Evolutionary conservation across 2,113 vertebrate genomes (phyloP), one percentile per base, ranked within the genome.

Genomic region (Theristicus caerulescens): DNA sequence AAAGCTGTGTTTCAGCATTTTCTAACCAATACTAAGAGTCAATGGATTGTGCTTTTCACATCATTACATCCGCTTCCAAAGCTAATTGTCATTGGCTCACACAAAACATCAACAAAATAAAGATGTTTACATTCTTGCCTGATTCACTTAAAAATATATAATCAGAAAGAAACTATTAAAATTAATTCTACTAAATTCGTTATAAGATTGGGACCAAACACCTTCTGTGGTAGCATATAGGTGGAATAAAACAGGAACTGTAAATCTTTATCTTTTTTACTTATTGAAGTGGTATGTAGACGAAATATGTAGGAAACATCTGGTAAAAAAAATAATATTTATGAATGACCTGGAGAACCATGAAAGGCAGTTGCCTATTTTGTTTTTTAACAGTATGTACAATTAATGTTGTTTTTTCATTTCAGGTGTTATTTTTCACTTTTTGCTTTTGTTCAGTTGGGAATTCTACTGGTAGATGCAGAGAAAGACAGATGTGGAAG

Each of bases 191-290:
- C 5, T 38, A 20, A 46, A 20, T 62, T 47, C 18, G 8, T 62
- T 49, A 11, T 49, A 44, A 62, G 11, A 69, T 38, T 1, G 0
- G 16, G 26, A 22, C 3, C 13, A 59, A 90, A 70, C 11, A 42
- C 7, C 0, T 42, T 72, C 24, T 42, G 5, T 59, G 34, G 13
- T 19, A 59, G 5, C 19, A n/a, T 13, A 19, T 1, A 69, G 1
- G 6, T 59, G 7, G 24, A 77, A 51, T 9, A 83, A 71, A 72
- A 10, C 2, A 51, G 17, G 54, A 17, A 21, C 13, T 38, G 4
- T 2, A 70, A 31, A 47, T 62, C 4, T 65, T 67, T 72, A 26
- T 36, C 1, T 34, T 54, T 85, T 92, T 77, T 65, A 27, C 6
- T 58, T 73, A 18, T 25, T 84, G 13, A 79, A 18, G 6, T 21